Percentiles rank a stretch among this genome's conserved stretches.
These are phyloP conservation scores for Andricus curvator DNA, from an alignment of 2,888 invertebrate genomes.

Conservation along the genomic window DNA sequence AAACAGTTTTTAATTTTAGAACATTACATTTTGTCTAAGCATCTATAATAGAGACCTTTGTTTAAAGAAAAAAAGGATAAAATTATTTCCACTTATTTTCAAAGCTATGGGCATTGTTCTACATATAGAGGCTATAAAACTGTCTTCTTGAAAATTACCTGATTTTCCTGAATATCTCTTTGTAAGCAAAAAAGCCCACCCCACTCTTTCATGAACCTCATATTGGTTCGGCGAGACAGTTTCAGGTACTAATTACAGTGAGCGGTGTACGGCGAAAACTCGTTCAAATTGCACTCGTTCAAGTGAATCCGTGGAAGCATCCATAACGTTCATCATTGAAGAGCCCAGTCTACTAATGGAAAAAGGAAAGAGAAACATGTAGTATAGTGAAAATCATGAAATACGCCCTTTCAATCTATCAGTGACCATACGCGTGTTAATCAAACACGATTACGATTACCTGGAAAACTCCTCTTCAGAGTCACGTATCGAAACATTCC, in stretches of 20 bases:
- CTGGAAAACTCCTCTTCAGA: not conserved
- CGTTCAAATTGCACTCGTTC: constrained; percentile 30
- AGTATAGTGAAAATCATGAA: constrained; percentile 21
- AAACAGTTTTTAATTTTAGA: too few relatives aligned
- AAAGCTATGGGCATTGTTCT: not conserved
- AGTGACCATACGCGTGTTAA: not conserved
- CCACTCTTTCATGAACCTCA: not conserved
- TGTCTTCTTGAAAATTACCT: not conserved
- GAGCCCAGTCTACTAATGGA: constrained; percentile 23
- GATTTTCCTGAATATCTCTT: constrained; percentile 20
- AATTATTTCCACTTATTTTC: not conserved
- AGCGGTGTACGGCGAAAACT: constrained; percentile 30
- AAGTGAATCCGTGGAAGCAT: constrained; percentile 35
- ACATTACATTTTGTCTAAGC: too few relatives aligned
- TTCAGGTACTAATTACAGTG: constrained; percentile 39
- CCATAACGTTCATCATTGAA: constrained; percentile 33
- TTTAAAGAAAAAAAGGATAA: not conserved
- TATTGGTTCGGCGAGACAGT: constrained; percentile 30
- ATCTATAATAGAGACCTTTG: too few relatives aligned
- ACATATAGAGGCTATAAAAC: not conserved
- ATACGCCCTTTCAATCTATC: constrained; percentile 13
- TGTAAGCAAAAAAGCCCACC: not conserved
- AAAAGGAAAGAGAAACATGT: constrained; percentile 9
- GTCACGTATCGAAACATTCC: constrained; percentile 15
- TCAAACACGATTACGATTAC: constrained; percentile 8